These are phyloP conservation scores for Aporophyla lueneburgensis DNA, from an alignment of 2,888 invertebrate species.

Conservation along the genomic window DNA sequence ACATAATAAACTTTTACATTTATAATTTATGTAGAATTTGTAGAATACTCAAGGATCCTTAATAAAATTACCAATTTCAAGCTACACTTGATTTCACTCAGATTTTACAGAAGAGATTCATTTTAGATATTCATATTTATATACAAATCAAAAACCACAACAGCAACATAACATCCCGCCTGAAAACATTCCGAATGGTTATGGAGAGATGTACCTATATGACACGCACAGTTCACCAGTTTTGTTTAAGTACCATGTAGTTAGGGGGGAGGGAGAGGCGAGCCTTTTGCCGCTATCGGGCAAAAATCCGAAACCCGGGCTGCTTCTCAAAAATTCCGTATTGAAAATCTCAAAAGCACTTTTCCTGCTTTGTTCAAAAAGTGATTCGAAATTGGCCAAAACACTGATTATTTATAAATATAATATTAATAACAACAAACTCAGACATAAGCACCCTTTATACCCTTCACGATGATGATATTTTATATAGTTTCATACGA, in stretches of 20 bases:
- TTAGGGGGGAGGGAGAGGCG: too few species aligned
- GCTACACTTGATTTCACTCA: neutral
- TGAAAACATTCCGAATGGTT: too few species aligned
- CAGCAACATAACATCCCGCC: too few species aligned
- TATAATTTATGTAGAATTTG: too few species aligned
- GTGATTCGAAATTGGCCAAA: neutral
- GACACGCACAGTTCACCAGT: too few species aligned
- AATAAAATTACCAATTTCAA: neutral
- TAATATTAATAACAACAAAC: neutral
- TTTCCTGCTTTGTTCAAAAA: neutral
- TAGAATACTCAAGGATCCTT: neutral
- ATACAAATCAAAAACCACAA: neutral
- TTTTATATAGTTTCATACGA: slow-evolving; percentile 17
- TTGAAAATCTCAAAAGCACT: too few species aligned
- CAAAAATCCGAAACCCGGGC: too few species aligned
- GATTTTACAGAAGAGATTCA: neutral
- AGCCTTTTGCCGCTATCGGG: too few species aligned
- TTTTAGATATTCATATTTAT: neutral
- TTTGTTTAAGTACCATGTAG: too few species aligned
- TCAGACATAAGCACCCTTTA: neutral
- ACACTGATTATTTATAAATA: neutral
- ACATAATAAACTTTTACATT: too few species aligned
- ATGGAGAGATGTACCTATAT: too few species aligned
- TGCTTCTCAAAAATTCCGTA: too few species aligned
- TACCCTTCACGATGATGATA: neutral